These are phyloP conservation scores for Pediacus dermestoides DNA, from an alignment of 2,888 invertebrate genomes.

Conservation along the genomic window DNA sequence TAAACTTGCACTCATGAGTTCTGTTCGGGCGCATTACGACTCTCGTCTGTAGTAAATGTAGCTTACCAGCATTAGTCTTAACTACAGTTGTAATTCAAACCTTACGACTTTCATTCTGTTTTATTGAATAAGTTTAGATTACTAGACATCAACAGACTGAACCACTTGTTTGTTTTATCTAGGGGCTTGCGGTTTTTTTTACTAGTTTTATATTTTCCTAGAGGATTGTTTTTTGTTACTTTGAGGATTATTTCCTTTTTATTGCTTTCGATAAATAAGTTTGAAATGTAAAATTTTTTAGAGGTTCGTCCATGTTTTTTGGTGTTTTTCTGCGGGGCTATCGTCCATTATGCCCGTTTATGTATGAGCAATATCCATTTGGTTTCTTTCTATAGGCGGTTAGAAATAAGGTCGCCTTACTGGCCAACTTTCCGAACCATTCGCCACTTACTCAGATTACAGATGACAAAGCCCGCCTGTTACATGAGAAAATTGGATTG, in stretches of 20 bases:
- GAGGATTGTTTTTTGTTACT: too few relatives aligned
- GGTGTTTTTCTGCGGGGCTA: constrained; percentile 8
- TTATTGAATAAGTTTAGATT: neutral
- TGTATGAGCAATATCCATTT: constrained; percentile 41
- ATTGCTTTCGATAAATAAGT: constrained; percentile 1
- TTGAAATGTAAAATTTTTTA: constrained; percentile 1
- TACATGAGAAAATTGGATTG: constrained; percentile 33
- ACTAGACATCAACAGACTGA: too few relatives aligned
- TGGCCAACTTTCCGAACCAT: constrained; percentile 38
- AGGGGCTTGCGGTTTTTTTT: too few relatives aligned
- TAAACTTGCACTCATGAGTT: constrained; percentile 19
- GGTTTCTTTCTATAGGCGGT: constrained; percentile 22
- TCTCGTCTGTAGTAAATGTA: constrained; percentile 20
- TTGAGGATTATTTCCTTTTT: too few relatives aligned
- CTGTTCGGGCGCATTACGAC: constrained; percentile 10
- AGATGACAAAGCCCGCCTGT: constrained; percentile 35
- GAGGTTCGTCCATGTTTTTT: neutral
- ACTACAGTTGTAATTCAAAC: constrained; percentile 21
- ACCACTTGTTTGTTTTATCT: too few relatives aligned
- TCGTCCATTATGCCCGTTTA: constrained; percentile 25
- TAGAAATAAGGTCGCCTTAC: constrained; percentile 19
- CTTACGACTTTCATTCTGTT: constrained; percentile 17
- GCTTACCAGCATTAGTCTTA: constrained; percentile 21
- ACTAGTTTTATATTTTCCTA: too few relatives aligned
- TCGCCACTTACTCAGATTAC: constrained; percentile 40